Evolutionary conservation across 64 coral and sea anemone species (phyloP).

Genomic region (Anthopleura sola): DNA sequence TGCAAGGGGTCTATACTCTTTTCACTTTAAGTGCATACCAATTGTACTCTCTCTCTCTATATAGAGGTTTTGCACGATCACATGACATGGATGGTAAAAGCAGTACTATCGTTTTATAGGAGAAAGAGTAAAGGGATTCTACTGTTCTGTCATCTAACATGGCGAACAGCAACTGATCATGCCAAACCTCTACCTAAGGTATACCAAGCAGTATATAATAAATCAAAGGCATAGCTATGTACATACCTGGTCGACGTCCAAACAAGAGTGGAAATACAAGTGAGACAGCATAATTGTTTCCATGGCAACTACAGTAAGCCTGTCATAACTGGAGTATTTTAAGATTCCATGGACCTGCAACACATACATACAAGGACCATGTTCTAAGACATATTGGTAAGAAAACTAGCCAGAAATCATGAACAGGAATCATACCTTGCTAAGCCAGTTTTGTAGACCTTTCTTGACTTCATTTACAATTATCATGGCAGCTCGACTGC

Average conservation of each 20-base stretch:
- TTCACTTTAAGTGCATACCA: no score
- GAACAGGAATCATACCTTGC: conserved; percentile 38
- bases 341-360: conserved; percentile 25
- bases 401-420: background rate
- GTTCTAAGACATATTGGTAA: background rate
- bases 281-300: conserved; percentile 81
- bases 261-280: conserved; percentile 53
- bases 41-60: no score
- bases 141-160: no score
- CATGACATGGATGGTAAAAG: no score
- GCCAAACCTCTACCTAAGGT: no score
- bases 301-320: conserved; percentile 85
- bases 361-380: background rate
- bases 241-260: conserved; percentile 45
- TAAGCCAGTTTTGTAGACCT: conserved; percentile 74
- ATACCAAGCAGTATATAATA: no score
- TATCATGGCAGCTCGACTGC: conserved; percentile 70
- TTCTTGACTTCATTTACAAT: conserved; percentile 69
- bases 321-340: conserved; percentile 68
- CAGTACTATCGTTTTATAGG: no score
- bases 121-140: no score
- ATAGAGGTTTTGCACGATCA: no score
- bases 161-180: no score
- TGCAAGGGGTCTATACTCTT: no score
- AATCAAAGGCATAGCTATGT: no score